Conservation (phyloP, 2,888 invertebrate species). For the Mesorhabditis belari region DNA sequence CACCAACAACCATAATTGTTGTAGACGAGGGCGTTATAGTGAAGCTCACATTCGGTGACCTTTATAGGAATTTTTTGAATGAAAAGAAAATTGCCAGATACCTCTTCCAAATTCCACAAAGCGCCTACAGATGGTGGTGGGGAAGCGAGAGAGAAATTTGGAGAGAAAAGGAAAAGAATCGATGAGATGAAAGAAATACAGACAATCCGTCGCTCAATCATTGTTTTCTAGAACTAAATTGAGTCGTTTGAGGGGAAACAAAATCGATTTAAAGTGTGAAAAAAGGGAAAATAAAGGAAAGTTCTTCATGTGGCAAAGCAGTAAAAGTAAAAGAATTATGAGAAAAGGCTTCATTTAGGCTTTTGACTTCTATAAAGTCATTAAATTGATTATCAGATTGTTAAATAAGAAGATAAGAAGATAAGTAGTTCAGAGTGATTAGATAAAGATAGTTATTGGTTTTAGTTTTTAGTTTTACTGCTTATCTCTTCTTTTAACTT, state of each 20-base stretch:
- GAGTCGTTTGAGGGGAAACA: conserved; percentile 4
- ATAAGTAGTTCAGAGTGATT: no score
- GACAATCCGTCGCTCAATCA: no score
- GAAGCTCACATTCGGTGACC: conserved; percentile 40
- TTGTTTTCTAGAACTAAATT: no score
- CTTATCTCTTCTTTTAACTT: no score
- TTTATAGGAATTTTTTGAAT: neutral
- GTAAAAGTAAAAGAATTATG: no score
- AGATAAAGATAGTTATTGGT: no score
- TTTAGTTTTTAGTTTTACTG: neutral
- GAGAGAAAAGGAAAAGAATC: neutral
- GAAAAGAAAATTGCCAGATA: conserved; percentile 8
- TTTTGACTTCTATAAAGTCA: no score
- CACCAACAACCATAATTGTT: conserved; percentile 51
- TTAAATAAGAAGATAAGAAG: no score
- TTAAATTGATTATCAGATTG: no score
- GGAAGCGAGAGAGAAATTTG: neutral
- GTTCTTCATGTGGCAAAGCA: neutral
- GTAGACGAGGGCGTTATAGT: conserved; percentile 44
- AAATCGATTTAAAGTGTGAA: neutral
- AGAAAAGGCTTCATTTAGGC: no score
- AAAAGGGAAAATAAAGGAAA: neutral
- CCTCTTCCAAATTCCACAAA: conserved; percentile 48
- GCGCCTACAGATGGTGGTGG: conserved; percentile 9
- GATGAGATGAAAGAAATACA: no score